phyloP scores from a whole-genome alignment of 2,888 invertebrate species.

The Macropis europaea region DNA sequence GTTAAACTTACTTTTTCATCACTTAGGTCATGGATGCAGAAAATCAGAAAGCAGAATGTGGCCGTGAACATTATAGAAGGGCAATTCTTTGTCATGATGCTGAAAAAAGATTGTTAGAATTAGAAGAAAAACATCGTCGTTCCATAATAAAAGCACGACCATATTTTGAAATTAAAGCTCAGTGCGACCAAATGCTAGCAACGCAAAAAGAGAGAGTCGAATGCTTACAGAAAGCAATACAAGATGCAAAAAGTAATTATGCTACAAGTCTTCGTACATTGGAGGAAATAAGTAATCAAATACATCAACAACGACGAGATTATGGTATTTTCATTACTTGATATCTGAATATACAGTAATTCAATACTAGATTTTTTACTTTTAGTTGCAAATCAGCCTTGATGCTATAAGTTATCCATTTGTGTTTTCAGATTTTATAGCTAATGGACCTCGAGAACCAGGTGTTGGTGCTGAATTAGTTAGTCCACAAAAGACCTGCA shows the following conservation, averaged over 20 bases:
- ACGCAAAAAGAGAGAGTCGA: slow-evolving; percentile 93
- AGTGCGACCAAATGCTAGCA: slow-evolving; percentile 91
- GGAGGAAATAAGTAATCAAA: slow-evolving; percentile 95
- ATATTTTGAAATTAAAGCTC: slow-evolving; percentile 94
- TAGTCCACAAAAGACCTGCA: slow-evolving; percentile 72
- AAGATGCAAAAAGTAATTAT: slow-evolving; percentile 90
- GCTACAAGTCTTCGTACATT: slow-evolving; percentile 90
- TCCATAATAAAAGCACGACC: slow-evolving; percentile 92
- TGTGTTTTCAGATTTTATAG: slow-evolving; percentile 71
- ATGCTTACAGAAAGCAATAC: slow-evolving; percentile 89
- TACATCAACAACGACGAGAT: slow-evolving; percentile 86
- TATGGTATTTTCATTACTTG: slow-evolving; percentile 77
- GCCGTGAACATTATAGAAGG: slow-evolving; percentile 91
- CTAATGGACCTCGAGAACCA: slow-evolving; percentile 83
- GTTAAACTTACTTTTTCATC: no score
- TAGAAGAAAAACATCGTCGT: slow-evolving; percentile 91
- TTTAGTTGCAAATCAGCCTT: slow-evolving; percentile 10
- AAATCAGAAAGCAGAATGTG: slow-evolving; percentile 92
- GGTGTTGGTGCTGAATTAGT: slow-evolving; percentile 84
- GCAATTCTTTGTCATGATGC: slow-evolving; percentile 91
- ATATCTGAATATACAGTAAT: slow-evolving; percentile 57
- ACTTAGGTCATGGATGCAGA: slow-evolving; percentile 94
- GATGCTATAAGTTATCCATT: background rate
- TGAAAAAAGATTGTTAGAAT: slow-evolving; percentile 88
- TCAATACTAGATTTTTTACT: slow-evolving; percentile 50